Evolutionary conservation across 2,113 vertebrate genomes (phyloP).

Genomic region (Sakesphorus luctuosus): DNA sequence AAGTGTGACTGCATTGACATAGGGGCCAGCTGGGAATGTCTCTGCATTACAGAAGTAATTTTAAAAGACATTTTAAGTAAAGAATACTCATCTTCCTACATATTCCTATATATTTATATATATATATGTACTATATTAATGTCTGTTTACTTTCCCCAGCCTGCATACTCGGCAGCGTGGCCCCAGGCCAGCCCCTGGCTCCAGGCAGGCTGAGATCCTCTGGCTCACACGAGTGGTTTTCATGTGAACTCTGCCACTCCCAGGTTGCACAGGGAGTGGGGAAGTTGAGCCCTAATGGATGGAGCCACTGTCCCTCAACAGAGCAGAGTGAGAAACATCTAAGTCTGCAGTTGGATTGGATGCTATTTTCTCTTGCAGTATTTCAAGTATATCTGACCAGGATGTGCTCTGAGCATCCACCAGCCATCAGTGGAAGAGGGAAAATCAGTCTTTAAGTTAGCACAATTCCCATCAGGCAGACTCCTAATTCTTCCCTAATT

Average conservation of each 20-base stretch:
- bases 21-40: not conserved
- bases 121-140: not conserved
- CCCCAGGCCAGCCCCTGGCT: not conserved
- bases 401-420: not conserved
- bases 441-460: not conserved
- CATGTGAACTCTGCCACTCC: not conserved
- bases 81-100: not conserved
- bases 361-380: not conserved
- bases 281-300: not conserved
- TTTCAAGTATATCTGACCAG: not conserved
- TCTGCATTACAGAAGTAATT: not conserved
- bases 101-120: not conserved
- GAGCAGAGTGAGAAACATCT: not conserved
- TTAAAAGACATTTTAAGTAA: constrained; percentile 5
- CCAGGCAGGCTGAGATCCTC: not conserved
- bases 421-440: not conserved
- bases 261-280: not conserved
- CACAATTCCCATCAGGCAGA: not conserved
- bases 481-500: constrained; percentile 34
- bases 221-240: not conserved
- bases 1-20: not conserved
- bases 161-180: not conserved
- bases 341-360: not conserved
- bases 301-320: not conserved
- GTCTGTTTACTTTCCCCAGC: not conserved